phyloP scores from a whole-genome alignment of 2,888 invertebrate species.

The Dasysyrphus tricinctus region DNA sequence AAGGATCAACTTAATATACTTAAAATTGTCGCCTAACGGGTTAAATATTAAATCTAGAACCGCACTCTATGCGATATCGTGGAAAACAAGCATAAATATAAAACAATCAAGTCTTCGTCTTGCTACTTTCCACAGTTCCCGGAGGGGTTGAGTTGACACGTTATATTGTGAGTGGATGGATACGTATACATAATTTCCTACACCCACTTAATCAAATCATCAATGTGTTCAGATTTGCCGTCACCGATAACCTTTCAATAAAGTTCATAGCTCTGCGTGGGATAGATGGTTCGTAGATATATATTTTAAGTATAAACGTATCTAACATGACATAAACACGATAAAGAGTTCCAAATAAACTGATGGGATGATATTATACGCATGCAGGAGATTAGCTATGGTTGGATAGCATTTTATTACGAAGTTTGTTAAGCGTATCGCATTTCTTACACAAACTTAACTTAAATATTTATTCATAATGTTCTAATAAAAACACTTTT shows the following conservation, averaged over 20 bases:
- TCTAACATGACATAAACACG: slow-evolving; percentile 27
- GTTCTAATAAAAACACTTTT: neutral
- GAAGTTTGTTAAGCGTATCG: neutral
- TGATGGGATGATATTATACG: neutral
- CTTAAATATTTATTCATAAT: neutral
- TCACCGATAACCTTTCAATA: slow-evolving; percentile 54
- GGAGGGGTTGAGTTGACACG: slow-evolving; percentile 3
- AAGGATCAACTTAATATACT: slow-evolving; percentile 31
- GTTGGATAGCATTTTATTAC: neutral
- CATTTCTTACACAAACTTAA: neutral
- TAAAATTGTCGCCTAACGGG: slow-evolving; percentile 28
- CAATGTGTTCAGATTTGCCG: slow-evolving; percentile 50
- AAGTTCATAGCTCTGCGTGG: slow-evolving; percentile 50
- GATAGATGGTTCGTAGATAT: slow-evolving; percentile 11
- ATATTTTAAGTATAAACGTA: neutral
- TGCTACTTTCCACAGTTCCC: neutral
- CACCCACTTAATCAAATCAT: slow-evolving; percentile 55
- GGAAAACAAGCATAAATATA: slow-evolving; percentile 51
- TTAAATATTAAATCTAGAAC: slow-evolving; percentile 36
- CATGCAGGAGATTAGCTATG: neutral
- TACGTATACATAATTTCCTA: slow-evolving; percentile 37
- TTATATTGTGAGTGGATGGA: slow-evolving; percentile 33
- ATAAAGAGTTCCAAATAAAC: slow-evolving; percentile 36
- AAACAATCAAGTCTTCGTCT: slow-evolving; percentile 49
- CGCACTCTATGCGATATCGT: slow-evolving; percentile 50